Base-by-base conservation (phyloP, 2,113 vertebrate genomes). In the Plestiodon gilberti region DNA sequence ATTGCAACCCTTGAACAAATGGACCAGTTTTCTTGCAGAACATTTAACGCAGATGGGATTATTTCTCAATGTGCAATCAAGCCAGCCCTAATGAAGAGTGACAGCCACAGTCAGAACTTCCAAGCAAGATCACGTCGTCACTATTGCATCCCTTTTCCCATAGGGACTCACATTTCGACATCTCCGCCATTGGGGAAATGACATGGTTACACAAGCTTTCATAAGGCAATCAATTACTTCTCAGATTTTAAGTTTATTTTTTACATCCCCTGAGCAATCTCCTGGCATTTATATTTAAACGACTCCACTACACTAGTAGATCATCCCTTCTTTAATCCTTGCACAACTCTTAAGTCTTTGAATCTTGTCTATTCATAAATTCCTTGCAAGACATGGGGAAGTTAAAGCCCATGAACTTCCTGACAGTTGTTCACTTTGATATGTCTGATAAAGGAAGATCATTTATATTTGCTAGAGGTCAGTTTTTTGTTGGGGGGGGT, bases 1-100 rank as follows among this genome's bases (percentile, higher is more conserved):
- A 85, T 90, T 88, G 89, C 33, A 87, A 23, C 38, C 40, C 23
- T 2, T 80, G 62, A 76, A 90, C 7, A 89, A 81, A 76, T 70
- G 82, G 86, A 86, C 86, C 17, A 79, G 69, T 92, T 71, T 86
- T 88, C 65, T 92, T 55, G 8, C n/a, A 89, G 30, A 64, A 82
- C 85, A 89, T 43, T 93, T 90, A 88, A 87, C 93, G 69, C 71
- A 93, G 13, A 94, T 62, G 91, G 82, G 89, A 83, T 52, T 28
- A 76, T 84, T 89, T 25, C 13, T 92, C 30, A 83, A 73, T 2
- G 79, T 62, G 17, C 65, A 95, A 93, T 89, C 74, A 93, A 94
- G 89, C 11, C 9, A 93, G 59, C 83, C 67, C 70, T 92, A 92
- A 91, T 95, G 94, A 92, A 87, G 91, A 95, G 75, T 90, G 87